Evolutionary conservation across 1,140 invertebrate species (phyloP).

Genomic region (Diabrotica virgifera): DNA sequence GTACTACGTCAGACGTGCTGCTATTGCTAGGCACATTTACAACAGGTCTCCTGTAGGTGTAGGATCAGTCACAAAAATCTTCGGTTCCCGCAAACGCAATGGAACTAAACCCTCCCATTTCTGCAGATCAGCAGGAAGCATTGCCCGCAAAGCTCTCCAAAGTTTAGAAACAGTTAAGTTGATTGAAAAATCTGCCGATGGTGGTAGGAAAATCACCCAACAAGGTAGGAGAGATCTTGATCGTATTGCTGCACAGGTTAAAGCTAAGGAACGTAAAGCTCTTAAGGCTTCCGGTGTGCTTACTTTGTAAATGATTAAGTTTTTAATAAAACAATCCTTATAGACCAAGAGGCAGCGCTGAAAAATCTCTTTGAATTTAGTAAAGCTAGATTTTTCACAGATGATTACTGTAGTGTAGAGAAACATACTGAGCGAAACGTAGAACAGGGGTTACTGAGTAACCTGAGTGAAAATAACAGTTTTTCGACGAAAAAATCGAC

Average conservation of each 20-base stretch:
- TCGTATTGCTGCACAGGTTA: conserved; percentile 94
- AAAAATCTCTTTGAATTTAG: too few species aligned
- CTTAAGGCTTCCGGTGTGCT: conserved; percentile 41
- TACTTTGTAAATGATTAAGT: conserved; percentile 31
- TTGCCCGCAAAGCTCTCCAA: background rate
- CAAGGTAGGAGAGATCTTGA: conserved; percentile 67
- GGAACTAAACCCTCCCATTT: conserved; percentile 95
- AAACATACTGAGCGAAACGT: too few species aligned
- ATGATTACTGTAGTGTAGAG: too few species aligned
- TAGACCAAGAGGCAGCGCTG: too few species aligned
- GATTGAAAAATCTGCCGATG: background rate
- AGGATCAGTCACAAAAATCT: conserved; percentile 93
- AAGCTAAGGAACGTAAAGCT: conserved; percentile 58
- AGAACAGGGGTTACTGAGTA: too few species aligned
- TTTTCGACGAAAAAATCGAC: too few species aligned
- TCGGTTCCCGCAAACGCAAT: conserved; percentile 92
- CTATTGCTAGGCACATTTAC: conserved; percentile 91
- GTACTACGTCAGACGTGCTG: conserved; percentile 93
- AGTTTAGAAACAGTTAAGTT: background rate
- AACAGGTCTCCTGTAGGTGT: conserved; percentile 92
- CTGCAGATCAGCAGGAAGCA: conserved; percentile 67
- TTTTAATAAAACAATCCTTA: conserved; percentile 32
- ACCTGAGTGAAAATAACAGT: too few species aligned
- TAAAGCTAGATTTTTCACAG: too few species aligned
- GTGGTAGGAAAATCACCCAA: background rate